A percentile compares a stretch with the other conserved stretches of the same genome.
Conservation (phyloP, 92 coral and sea anemone species). For the Epizoanthus rinbou region DNA sequence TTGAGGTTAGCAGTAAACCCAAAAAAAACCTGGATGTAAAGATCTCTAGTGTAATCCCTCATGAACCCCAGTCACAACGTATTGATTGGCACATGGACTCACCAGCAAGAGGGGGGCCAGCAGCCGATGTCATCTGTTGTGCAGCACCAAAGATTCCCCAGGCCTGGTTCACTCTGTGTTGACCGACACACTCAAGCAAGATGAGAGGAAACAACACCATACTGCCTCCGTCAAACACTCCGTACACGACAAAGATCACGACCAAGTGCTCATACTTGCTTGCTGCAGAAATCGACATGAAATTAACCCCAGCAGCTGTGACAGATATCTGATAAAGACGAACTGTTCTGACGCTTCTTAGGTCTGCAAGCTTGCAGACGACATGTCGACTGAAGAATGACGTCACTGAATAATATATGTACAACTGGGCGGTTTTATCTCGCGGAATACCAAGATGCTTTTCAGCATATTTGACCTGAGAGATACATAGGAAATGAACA, state of each 20-base stretch:
- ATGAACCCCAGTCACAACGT: no score
- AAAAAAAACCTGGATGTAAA: no score
- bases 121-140: conserved; percentile 18
- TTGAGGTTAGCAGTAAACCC: no score
- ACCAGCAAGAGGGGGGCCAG: conserved; percentile 35
- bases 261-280: conserved; percentile 17
- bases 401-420: conserved; percentile 29
- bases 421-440: conserved; percentile 26
- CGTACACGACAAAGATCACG: conserved; percentile 22
- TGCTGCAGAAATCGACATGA: conserved; percentile 33
- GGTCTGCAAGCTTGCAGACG: conserved; percentile 40
- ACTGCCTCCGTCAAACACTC: conserved; percentile 40
- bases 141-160: conserved; percentile 42
- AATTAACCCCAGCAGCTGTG: conserved; percentile 38
- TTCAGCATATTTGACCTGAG: conserved; percentile 33
- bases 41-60: no score
- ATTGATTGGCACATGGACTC: neutral
- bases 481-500: neutral
- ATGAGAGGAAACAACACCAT: conserved; percentile 31
- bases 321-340: conserved; percentile 29
- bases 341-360: conserved; percentile 12
- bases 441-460: conserved; percentile 24
- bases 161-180: conserved; percentile 9
- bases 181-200: conserved; percentile 31
- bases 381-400: conserved; percentile 32